Conservation (phyloP, 2,113 vertebrate genomes). For the Silurus meridionalis region DNA sequence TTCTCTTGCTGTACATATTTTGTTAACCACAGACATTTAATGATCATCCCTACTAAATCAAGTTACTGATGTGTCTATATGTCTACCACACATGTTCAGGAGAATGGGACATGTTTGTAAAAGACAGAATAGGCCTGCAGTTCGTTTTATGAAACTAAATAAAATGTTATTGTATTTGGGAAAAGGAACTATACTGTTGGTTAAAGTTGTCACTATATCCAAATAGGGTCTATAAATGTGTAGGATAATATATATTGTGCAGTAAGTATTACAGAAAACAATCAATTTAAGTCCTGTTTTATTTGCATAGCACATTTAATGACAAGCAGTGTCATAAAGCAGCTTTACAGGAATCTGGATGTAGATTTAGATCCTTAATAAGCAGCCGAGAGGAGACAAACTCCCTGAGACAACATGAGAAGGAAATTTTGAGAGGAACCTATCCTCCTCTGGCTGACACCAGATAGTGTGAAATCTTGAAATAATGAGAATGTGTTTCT, state of each 20-base stretch:
- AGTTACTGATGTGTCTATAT: not conserved
- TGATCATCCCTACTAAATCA: constrained; percentile 10
- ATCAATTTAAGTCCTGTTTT: not conserved
- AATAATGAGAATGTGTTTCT: constrained; percentile 3
- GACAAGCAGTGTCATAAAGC: not conserved
- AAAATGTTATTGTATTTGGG: not conserved
- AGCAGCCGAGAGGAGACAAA: not conserved
- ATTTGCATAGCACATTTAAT: not conserved
- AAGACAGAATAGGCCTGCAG: not conserved
- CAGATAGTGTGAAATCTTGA: not conserved
- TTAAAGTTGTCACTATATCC: not conserved
- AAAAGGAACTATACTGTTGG: not conserved
- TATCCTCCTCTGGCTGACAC: not conserved
- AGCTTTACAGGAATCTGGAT: not conserved
- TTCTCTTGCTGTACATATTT: not conserved
- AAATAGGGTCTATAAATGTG: not conserved
- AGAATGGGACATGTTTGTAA: not conserved
- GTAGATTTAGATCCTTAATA: not conserved
- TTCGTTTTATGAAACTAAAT: not conserved
- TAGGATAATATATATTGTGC: not conserved
- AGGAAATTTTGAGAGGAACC: not conserved
- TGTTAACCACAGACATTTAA: constrained; percentile 17
- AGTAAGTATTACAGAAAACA: not conserved
- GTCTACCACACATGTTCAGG: not conserved
- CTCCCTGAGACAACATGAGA: constrained; percentile 9